These are phyloP conservation scores for Diarsia brunnea DNA, from an alignment of 2,888 invertebrate genomes.

Conservation along the genomic window DNA sequence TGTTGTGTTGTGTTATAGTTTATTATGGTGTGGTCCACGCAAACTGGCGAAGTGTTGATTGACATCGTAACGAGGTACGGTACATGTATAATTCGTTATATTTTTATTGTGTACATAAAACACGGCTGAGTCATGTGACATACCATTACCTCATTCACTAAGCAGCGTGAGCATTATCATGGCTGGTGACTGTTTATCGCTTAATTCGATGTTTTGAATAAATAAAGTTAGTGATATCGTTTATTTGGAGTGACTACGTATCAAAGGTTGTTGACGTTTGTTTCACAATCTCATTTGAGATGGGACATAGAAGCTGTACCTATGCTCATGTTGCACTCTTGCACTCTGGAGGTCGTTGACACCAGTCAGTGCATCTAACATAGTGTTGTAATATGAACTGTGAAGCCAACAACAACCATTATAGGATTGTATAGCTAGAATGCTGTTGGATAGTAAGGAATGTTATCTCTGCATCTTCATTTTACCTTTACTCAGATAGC, in stretches of 20 bases:
- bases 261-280: constrained; percentile 66
- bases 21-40: constrained; percentile 90
- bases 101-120: constrained; percentile 67
- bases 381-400: constrained; percentile 36
- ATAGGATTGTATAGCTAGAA: constrained; percentile 2
- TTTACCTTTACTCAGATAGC: constrained; percentile 16
- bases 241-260: constrained; percentile 52
- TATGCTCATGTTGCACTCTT: constrained; percentile 49
- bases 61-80: constrained; percentile 88
- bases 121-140: constrained; percentile 72
- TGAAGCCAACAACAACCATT: constrained; percentile 4
- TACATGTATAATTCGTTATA: constrained; percentile 68
- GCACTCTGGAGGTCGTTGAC: constrained; percentile 63
- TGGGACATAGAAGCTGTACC: constrained; percentile 33
- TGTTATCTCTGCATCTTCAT: constrained; percentile 29
- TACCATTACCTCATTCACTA: constrained; percentile 70
- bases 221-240: constrained; percentile 61
- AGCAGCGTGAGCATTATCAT: constrained; percentile 68
- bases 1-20: constrained; percentile 84
- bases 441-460: constrained; percentile 2
- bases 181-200: constrained; percentile 63
- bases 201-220: constrained; percentile 63
- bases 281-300: constrained; percentile 47
- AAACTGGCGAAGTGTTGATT: constrained; percentile 88
- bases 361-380: constrained; percentile 36